Conservation (phyloP, 2,888 invertebrate species). For the Xanthorhoe spadicearia region DNA sequence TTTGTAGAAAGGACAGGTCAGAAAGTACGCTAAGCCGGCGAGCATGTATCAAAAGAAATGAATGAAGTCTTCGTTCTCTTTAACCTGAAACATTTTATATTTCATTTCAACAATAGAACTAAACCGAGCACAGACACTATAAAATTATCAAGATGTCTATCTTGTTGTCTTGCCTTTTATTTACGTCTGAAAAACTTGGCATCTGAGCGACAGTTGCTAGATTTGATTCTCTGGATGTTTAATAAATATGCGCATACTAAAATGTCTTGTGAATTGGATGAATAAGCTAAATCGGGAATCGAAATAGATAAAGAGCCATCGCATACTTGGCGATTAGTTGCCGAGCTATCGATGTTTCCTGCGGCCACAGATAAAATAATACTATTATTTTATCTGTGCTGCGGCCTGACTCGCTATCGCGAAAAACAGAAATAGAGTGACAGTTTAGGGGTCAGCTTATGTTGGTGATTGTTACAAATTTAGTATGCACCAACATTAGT, state of each 20-base stretch:
- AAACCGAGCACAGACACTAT: slow-evolving; percentile 5
- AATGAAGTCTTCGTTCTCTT: not conserved
- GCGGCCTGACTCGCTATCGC: too few species aligned
- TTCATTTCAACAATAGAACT: not conserved
- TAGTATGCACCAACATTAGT: too few species aligned
- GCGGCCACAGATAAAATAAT: too few species aligned
- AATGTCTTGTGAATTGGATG: not conserved
- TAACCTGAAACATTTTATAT: slow-evolving; percentile 3
- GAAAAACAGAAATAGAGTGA: too few species aligned
- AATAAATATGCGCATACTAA: slow-evolving; percentile 15
- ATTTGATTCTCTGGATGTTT: slow-evolving; percentile 17
- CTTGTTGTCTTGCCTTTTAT: slow-evolving; percentile 18
- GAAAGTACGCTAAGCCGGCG: too few species aligned
- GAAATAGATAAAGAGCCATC: not conserved
- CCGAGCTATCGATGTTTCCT: too few species aligned
- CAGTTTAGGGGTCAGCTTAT: too few species aligned
- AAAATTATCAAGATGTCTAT: slow-evolving; percentile 20
- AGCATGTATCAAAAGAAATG: too few species aligned
- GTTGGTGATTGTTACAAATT: too few species aligned
- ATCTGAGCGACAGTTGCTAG: slow-evolving; percentile 14
- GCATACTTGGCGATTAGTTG: too few species aligned
- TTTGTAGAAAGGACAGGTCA: too few species aligned
- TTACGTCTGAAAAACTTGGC: slow-evolving; percentile 22
- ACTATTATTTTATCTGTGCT: too few species aligned
- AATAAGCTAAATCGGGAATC: not conserved